Percentiles rank a stretch among this genome's conserved stretches.
These are phyloP conservation scores for Ceratina japonica DNA, from an alignment of 1,140 invertebrate genomes.

Conservation along the genomic window DNA sequence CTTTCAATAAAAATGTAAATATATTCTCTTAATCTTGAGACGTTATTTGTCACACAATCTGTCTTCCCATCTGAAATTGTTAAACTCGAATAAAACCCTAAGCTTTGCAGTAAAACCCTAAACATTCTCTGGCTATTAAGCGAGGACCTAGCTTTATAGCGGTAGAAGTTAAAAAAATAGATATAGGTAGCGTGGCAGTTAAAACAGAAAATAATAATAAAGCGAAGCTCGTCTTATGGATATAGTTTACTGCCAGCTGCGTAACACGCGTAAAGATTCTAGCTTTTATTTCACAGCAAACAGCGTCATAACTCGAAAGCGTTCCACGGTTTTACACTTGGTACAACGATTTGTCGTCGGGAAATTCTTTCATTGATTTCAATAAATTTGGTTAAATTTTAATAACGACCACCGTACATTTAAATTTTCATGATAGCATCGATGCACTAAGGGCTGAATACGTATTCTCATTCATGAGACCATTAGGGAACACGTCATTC, in stretches of 20 bases:
- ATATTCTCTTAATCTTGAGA: background rate
- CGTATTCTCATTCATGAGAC: background rate
- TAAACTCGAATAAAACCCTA: background rate
- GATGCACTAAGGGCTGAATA: background rate
- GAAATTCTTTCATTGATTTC: background rate
- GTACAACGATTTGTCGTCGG: background rate
- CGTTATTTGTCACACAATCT: background rate
- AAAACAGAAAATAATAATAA: slow-evolving; percentile 43
- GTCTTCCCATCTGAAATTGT: background rate
- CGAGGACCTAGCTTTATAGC: slow-evolving; percentile 14
- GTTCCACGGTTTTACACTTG: slow-evolving; percentile 38
- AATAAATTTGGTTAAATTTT: no score
- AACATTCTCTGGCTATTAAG: background rate
- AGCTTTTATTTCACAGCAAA: slow-evolving; percentile 53
- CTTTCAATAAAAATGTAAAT: background rate
- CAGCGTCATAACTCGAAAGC: slow-evolving; percentile 21
- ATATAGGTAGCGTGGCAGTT: background rate
- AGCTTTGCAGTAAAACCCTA: no score
- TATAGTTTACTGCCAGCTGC: slow-evolving; percentile 15
- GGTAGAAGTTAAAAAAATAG: slow-evolving; percentile 18
- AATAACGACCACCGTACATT: background rate
- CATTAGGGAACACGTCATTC: background rate
- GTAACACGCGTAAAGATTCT: slow-evolving; percentile 32
- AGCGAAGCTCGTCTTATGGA: slow-evolving; percentile 35
- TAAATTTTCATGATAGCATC: background rate